Evolutionary conservation across 1,140 invertebrate genomes (phyloP).

Genomic region (Drosophila subobscura): DNA sequence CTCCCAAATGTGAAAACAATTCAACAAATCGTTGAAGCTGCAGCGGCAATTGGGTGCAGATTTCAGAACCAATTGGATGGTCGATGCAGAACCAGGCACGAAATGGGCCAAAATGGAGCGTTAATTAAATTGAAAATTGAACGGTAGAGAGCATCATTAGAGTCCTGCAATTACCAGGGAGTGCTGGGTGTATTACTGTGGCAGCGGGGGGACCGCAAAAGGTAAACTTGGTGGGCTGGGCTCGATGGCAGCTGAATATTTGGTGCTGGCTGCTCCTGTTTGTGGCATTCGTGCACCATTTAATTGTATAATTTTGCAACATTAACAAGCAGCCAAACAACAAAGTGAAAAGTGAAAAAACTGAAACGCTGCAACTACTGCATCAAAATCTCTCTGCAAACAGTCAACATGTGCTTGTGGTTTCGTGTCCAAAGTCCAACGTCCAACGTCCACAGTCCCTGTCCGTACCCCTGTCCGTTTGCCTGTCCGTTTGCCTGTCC

Average conservation of each 20-base stretch:
- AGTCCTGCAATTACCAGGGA: constrained; percentile 65
- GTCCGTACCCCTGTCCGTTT: neutral
- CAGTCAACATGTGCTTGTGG: constrained; percentile 49
- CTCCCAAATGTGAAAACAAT: constrained; percentile 66
- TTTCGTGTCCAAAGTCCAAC: neutral
- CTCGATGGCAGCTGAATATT: constrained; percentile 33
- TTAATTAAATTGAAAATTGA: constrained; percentile 76
- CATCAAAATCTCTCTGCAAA: constrained; percentile 44
- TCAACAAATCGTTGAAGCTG: constrained; percentile 52
- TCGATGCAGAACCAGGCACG: constrained; percentile 6
- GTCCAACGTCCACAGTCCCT: neutral
- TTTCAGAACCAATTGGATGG: constrained; percentile 13
- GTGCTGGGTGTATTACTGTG: no score
- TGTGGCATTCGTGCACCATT: constrained; percentile 67
- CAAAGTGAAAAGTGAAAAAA: constrained; percentile 36
- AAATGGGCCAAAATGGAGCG: constrained; percentile 70
- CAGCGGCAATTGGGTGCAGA: neutral
- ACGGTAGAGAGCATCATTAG: constrained; percentile 69
- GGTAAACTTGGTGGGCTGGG: constrained; percentile 67
- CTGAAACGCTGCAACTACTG: no score
- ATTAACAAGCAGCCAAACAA: constrained; percentile 68
- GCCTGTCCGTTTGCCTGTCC: neutral
- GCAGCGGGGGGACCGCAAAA: no score
- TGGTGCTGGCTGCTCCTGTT: neutral
- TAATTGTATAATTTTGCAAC: constrained; percentile 80